A percentile compares a stretch with the other conserved stretches of the same genome.
Conservation (phyloP, 2,888 invertebrate genomes). For the Synergus laeviventris region DNA sequence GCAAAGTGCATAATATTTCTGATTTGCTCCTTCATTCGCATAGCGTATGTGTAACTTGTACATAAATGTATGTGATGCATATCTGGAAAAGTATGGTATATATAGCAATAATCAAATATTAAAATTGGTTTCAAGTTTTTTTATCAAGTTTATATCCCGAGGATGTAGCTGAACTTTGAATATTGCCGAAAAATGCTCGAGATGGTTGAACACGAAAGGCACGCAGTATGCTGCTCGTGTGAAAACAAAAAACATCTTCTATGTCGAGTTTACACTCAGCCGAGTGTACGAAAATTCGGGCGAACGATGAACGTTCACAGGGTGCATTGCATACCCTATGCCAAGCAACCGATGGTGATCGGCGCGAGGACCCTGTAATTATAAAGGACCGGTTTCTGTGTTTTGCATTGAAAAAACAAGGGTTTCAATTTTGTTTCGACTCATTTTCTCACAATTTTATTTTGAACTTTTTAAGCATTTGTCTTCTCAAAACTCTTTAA, state of each 20-base stretch:
- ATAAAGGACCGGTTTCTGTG: slow-evolving; percentile 66
- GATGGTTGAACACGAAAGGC: too few species aligned
- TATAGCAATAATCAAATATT: too few species aligned
- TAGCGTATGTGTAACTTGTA: background rate
- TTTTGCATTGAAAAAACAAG: background rate
- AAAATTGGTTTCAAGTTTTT: too few species aligned
- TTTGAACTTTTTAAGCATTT: too few species aligned
- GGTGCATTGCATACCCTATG: slow-evolving; percentile 48
- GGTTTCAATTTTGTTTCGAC: too few species aligned
- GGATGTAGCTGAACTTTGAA: too few species aligned
- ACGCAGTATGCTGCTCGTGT: too few species aligned
- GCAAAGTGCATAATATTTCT: slow-evolving; percentile 2
- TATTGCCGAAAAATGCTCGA: too few species aligned
- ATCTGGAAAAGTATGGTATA: background rate
- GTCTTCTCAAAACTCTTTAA: background rate
- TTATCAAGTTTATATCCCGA: too few species aligned
- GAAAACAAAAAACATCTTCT: background rate
- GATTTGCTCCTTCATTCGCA: background rate
- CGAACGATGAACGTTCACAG: slow-evolving; percentile 44
- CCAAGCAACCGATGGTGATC: slow-evolving; percentile 42
- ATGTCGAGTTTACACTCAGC: background rate
- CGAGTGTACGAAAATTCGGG: background rate
- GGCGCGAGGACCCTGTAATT: slow-evolving; percentile 64
- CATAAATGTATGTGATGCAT: background rate
- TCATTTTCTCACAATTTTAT: too few species aligned